Evolutionary conservation across 1,140 invertebrate genomes (phyloP).

Genomic region (Aporrectodea caliginosa): DNA sequence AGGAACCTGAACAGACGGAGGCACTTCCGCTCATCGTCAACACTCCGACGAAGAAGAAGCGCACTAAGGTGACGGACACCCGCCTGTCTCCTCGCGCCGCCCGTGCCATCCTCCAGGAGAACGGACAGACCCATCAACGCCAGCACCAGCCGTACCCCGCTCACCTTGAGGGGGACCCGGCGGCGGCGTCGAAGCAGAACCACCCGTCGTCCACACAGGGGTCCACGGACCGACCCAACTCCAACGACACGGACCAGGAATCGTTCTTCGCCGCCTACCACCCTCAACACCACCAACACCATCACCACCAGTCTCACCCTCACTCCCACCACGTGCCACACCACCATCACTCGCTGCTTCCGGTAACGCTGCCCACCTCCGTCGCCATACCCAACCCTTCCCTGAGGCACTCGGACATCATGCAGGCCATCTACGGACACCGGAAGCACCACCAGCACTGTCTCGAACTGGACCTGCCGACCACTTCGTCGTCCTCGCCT

Average conservation of each 20-base stretch:
- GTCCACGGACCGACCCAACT: neutral
- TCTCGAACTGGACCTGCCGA: too few relatives aligned
- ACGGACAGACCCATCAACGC: too few relatives aligned
- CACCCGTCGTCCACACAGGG: too few relatives aligned
- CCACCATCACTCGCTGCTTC: slow-evolving; percentile 69
- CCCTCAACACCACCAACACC: slow-evolving; percentile 6
- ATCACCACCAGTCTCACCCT: slow-evolving; percentile 12
- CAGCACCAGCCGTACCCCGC: neutral
- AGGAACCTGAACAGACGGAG: slow-evolving; percentile 80
- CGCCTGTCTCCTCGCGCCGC: slow-evolving; percentile 72
- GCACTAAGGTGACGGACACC: slow-evolving; percentile 93
- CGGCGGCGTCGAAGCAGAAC: too few relatives aligned
- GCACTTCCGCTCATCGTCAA: slow-evolving; percentile 80
- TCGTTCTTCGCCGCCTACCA: neutral
- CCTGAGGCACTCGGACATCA: slow-evolving; percentile 85
- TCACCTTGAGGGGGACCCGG: neutral
- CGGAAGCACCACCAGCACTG: slow-evolving; percentile 57
- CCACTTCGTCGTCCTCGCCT: neutral
- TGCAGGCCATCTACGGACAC: slow-evolving; percentile 64
- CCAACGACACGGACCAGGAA: neutral
- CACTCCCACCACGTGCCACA: slow-evolving; percentile 46
- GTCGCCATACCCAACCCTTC: slow-evolving; percentile 94
- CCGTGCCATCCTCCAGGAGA: neutral
- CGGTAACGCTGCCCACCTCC: slow-evolving; percentile 80
- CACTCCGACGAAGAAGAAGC: slow-evolving; percentile 74